Base-by-base conservation (phyloP, 2,113 vertebrate genomes). In the Alligator mississippiensis region DNA sequence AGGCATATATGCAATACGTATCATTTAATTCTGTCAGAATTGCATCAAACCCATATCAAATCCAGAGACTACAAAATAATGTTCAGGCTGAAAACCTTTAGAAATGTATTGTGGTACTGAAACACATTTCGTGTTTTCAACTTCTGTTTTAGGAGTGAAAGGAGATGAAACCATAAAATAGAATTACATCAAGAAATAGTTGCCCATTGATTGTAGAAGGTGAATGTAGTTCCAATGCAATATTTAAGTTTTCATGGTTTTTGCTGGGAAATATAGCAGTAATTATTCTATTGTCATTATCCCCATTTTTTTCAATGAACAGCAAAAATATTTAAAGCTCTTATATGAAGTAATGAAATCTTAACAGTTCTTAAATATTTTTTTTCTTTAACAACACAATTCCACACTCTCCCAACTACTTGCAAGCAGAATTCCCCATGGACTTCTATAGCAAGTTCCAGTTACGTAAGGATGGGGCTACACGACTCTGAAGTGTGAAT, bases 1-100 rank as follows among this genome's bases (percentile, higher is more conserved):
- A 84, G 81, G 61, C 54, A 93, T 80, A 87, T 93, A 66, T 58
- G 79, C 64, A 83, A 38, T 84, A 63, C 77, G 8, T 30, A n/a
- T 97, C 91, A 78, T 94, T 93, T 92, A 95, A 96, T 96, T 96
- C 82, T 96, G 88, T 82, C 38, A 90, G 90, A 91, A 89, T 81
- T 64, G n/a, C 72, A 94, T 27, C 64, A 78, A 89, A 28, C 27
- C 80, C 89, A 80, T 94, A 80, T 84, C 64, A 92, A 84, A 94
- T 86, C 59, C 38, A 4, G 24, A 84, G 34, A 77, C 87, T 89
- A 54, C 77, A 94, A 93, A 96, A 34, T n/a, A 57, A 17, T 3
- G 3, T 72, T 84, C 89, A 88, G 38, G 27, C 68, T 91, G 1
- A 93, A 74, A 94, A 75, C 64, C 80, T 86, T 92, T 94, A 86